Evolutionary conservation across 2,888 invertebrate genomes (phyloP), one percentile per base, ranked within the genome.

Genomic region (Andrena fulva): DNA sequence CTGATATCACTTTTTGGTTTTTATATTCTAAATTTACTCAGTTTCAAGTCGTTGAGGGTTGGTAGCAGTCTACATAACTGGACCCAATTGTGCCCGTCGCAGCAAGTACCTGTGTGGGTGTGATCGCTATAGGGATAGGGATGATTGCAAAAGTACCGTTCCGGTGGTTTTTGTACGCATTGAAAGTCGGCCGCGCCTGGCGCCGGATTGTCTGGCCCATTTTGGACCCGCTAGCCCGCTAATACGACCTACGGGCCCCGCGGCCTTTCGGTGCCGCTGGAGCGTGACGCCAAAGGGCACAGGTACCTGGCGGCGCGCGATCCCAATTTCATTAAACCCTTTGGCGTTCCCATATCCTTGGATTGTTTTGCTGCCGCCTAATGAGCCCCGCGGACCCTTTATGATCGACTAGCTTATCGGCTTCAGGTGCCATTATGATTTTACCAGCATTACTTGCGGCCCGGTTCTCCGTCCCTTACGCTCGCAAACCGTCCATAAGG

Each of bases 201-300:
- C 66, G 72, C 27, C 80, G 27, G 60, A 52, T 56, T 71, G 69
- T 72, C 77, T 71, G 60, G 4, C 6, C 8, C 7, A 60, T 27
- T 52, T 52, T 0, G 0, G 10, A 48, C 2, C 20, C 1, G 0
- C 52, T 31, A 29, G 0, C 52, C 16, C 27, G 3, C 10, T 42
- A 12, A 0, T 42, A 29, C 4, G 3, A 3, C 52, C 20, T 8
- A 54, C 10, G 10, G 52, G 7, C 2, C 48, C 0, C 1, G 1
- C 0, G 10, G 24, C 60, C 64, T 20, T 29, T 20, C 48, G 4
- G 2, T 27, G 6, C 0, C 56, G n/a, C 20, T 10, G 60, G 2
- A n/a, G n/a, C 68, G 54, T 27, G 12, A 59, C 16, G 16, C 8
- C 31, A 27, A 59, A 10, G 29, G 27, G n/a, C 29, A 8, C 50